Evolutionary conservation across 2,113 vertebrate genomes (phyloP), one percentile per base, ranked within the genome.

Genomic region (Passer domesticus): DNA sequence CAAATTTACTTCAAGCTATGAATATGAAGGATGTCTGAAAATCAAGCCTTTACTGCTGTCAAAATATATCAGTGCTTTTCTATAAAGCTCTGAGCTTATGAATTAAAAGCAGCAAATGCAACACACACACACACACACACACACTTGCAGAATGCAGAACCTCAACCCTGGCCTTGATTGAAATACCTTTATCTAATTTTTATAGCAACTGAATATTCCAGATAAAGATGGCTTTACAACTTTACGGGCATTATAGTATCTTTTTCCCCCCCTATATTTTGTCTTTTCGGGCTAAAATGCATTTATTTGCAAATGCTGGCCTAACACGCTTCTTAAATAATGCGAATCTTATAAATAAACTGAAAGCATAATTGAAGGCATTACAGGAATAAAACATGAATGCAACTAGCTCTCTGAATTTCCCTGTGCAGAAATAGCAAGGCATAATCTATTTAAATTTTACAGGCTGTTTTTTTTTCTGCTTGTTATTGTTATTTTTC

Each of bases 121-220:
- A 41, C 15, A 49, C 9, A 47, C 6, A 44, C 6, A 43, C 6
- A 31, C 9, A 37, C 2, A 53, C 7, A 55, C 3, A 43, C 30
- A 62, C 13, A 59, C 7, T 49, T 35, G 24, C 31, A 59, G 11
- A 50, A 23, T 4, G 1, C 31, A 50, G 30, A 31, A 3, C 46
- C 10, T 20, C 28, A 78, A 19, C 7, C 5, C 28, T 52, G 21
- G 7, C 33, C 74, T 43, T 85, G 46, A 73, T 0, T 84, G 20
- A 41, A 95, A 84, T 60, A 52, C 23, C 7, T 89, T 84, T 60
- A 73, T 72, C 31, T 73, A 56, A 74, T 55, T 95, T 85, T 89
- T 73, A 21, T 85, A 80, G 33, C 15, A 83, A 21, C n/a, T 35
- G 30, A 50, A 11, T 66, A 53, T 79, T 89, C 9, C 10, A 73